Evolutionary conservation across 1,140 invertebrate genomes (phyloP), one percentile per base, ranked within the genome.

Genomic region (Brachionus angularis): DNA sequence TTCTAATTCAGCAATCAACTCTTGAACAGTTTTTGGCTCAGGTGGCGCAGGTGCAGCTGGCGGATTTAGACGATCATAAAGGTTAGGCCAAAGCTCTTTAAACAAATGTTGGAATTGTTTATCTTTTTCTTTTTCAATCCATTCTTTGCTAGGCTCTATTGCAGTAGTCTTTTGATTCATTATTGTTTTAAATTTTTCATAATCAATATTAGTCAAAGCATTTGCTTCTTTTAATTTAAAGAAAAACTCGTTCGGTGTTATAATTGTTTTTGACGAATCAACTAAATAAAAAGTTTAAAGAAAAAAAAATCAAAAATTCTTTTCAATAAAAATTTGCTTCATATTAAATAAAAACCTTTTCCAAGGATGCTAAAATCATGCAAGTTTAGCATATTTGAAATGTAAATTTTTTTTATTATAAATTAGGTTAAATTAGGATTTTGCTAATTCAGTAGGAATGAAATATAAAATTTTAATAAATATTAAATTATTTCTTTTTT

Each of bases 141-240:
- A 67, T 10, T 46, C 62, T 34, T 67, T 67, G 23, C 5, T 47
- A 34, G 62, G 62, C 5, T n/a, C 42, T 25, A 33, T 29, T 3
- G 36, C 14, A 14, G 16, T 42, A 10, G 39, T 46, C 3, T 50
- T 18, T 14, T 50, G n/a, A 31, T 47, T 46, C 7, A 67, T 18
- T 34, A 47, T 31, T 10, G 21, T 33, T 18, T 67, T 67, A 18
- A 67, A 34, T 67, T 46, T 47, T 12, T 67, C 47, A 34, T 67
- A 67, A 23, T 67, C 47, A 21, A 47, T 23, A 12, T n/a, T 16
- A 33, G 16, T 67, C 1, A 67, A 31, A 18, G 42, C 62, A 3
- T 47, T 67, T n/a, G 31, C 47, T 31, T 67, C 62, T 50, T 67
- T 67, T 8, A 67, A 33, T 12, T 34, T 33, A 25, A 67, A 67